Evolutionary conservation across 2,113 vertebrate species (phyloP).

Genomic region (Morone chrysops): DNA sequence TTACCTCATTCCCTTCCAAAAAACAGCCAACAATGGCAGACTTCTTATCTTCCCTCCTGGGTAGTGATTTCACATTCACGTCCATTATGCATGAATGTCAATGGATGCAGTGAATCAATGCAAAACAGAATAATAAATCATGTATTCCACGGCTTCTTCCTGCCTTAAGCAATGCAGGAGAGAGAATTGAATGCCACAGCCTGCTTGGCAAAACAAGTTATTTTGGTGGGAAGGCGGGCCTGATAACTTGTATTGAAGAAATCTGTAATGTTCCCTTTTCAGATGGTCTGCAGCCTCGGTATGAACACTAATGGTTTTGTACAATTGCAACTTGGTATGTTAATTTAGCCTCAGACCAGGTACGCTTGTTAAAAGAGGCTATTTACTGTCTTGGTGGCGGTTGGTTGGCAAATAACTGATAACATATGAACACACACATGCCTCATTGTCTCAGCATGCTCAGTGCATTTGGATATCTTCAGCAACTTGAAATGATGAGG

Average conservation of each 20-base stretch:
- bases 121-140: conserved; percentile 72
- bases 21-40: conserved; percentile 46
- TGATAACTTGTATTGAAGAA: conserved; percentile 4
- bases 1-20: conserved; percentile 9
- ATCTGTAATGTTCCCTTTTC: conserved; percentile 5
- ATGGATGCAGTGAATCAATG: conserved; percentile 75
- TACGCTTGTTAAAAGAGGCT: conserved; percentile 7
- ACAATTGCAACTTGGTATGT: conserved; percentile 5
- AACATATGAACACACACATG: neutral
- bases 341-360: conserved; percentile 34
- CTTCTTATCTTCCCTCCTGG: conserved; percentile 37
- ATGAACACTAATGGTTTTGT: neutral
- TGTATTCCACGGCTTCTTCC: conserved; percentile 50
- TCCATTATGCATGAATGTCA: conserved; percentile 80
- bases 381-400: neutral
- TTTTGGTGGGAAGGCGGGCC: conserved; percentile 33
- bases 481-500: conserved; percentile 38
- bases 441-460: conserved; percentile 40
- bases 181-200: conserved; percentile 58
- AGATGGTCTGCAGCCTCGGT: neutral
- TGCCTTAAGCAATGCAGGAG: conserved; percentile 39
- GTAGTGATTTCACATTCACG: conserved; percentile 65
- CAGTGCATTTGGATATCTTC: conserved; percentile 31
- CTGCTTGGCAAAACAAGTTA: conserved; percentile 56
- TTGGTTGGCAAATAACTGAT: conserved; percentile 8